phyloP scores from a whole-genome alignment of 2,888 invertebrate species.

The Dicyrtoma fusca region DNA sequence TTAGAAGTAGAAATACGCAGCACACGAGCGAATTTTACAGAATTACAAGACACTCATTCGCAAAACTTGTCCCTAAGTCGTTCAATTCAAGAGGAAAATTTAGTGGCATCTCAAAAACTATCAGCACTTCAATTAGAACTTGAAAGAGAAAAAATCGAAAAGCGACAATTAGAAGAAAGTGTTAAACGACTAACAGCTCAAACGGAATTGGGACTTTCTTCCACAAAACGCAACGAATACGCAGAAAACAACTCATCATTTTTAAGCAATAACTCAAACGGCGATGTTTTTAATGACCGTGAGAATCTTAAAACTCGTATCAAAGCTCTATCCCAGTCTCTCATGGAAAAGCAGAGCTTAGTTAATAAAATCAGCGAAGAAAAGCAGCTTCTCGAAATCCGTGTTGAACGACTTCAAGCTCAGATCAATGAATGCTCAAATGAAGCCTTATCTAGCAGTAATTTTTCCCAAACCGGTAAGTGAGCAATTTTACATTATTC shows the following conservation, averaged over 20 bases:
- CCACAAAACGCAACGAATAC: constrained; percentile 14
- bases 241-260: background rate
- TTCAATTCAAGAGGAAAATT: constrained; percentile 53
- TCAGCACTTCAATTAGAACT: constrained; percentile 51
- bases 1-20: constrained; percentile 50
- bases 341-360: constrained; percentile 56
- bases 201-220: constrained; percentile 1
- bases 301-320: constrained; percentile 53
- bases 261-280: background rate
- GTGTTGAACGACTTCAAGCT: constrained; percentile 53
- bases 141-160: constrained; percentile 52
- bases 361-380: constrained; percentile 55
- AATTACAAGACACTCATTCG: constrained; percentile 41
- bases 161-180: constrained; percentile 45
- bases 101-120: constrained; percentile 51
- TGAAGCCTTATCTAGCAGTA: background rate
- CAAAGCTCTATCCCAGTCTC: constrained; percentile 53
- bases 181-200: constrained; percentile 37
- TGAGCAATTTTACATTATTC: background rate
- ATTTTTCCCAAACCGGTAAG: constrained; percentile 14
- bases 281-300: constrained; percentile 28
- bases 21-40: constrained; percentile 38
- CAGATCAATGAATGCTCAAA: constrained; percentile 41
- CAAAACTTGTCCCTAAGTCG: constrained; percentile 48
- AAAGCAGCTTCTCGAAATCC: constrained; percentile 55